Base-by-base conservation (phyloP, 1,140 invertebrate genomes). In the Lutraria rhynchaena region DNA sequence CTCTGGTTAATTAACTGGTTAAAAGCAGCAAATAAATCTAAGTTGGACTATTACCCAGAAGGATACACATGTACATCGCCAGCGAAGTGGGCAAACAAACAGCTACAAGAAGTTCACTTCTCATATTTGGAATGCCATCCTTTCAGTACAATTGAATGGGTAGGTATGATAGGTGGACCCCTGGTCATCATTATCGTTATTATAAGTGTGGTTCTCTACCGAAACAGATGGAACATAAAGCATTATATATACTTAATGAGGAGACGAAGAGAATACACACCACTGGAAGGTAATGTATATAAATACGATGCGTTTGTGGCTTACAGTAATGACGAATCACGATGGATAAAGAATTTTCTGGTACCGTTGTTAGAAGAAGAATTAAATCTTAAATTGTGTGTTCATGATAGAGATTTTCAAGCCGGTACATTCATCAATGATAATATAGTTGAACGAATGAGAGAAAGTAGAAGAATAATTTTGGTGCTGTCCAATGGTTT, bases 361-460 rank as follows among this genome's bases (percentile, higher is more conserved):
- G 15, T 60, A 33, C 57, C 57, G 11, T 11, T 60, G 3, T 19
- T 60, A 31, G 57, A 60, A n/a, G 57, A 17, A 3, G 29, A 60
- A 33, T 31, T n/a, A 9, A 3, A n/a, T 4, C 4, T 60, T 11
- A 60, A 60, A 4, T 31, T 60, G 7, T 60, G 58, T 27, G 33
- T 61, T 35, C 58, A 61, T 35, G 58, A 61, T n/a, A 33, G 58
- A 35, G 58, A 61, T n/a, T 61, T 61, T n/a, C 29, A 4, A n/a
- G 31, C 19, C 3, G 58, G 58, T 4, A 33, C 3, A 17, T 44
- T 67, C 24, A 46, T 67, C 9, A 49, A 67, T 67, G 44, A 67
- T n/a, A 67, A 22, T 44, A 67, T 60, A 33, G 57, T 60, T 15
- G 1, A 13, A 17, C 33, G 31, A 15, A 60, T 60, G 3, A 5